Conservation (phyloP, 2,797 vertebrate species). For the Falco concolor region DNA sequence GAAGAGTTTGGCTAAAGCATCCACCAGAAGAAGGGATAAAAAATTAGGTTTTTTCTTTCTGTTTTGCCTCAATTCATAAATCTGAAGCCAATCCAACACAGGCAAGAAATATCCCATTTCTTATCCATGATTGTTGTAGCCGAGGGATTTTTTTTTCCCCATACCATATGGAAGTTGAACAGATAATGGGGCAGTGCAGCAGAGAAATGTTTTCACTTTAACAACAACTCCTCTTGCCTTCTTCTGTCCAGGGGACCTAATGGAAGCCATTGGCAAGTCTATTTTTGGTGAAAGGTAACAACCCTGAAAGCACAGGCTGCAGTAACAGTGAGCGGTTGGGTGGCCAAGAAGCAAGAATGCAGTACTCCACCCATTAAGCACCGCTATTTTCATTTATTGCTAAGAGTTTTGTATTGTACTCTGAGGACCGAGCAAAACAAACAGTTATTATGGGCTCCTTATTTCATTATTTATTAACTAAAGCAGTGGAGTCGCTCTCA, state of each 20-base stretch:
- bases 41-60: background rate
- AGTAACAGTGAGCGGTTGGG: fast-evolving
- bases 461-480: too few relatives aligned
- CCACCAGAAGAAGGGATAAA: background rate
- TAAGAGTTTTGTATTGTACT: background rate
- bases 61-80: background rate
- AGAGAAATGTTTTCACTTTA: background rate
- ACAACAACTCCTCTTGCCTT: background rate
- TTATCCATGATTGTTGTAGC: background rate
- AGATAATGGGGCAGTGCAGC: background rate
- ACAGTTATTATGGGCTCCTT: background rate
- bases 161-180: background rate
- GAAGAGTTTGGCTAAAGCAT: background rate
- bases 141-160: background rate
- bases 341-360: background rate
- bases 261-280: background rate
- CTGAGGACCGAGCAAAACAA: background rate
- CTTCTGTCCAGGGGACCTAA: background rate
- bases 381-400: background rate
- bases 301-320: background rate
- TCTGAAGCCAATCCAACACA: background rate
- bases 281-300: background rate
- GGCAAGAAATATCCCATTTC: background rate
- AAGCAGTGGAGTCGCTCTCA: background rate
- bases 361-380: background rate